phyloP scores from a whole-genome alignment of 2,113 vertebrate genomes.

The Thamnaconus septentrionalis region DNA sequence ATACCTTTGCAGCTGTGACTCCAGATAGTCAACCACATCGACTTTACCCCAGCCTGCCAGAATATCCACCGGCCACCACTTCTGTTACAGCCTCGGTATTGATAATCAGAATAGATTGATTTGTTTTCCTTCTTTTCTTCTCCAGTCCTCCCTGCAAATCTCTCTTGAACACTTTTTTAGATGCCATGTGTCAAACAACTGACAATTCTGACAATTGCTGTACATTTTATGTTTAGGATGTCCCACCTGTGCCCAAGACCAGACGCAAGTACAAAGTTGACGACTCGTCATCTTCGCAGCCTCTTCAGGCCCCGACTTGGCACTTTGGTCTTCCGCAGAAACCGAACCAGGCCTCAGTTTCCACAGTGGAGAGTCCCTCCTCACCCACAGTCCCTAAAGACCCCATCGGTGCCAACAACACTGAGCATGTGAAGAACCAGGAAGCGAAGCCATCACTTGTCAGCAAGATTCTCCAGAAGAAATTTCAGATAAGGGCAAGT shows the following conservation, averaged over 20 bases:
- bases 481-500: constrained; percentile 53
- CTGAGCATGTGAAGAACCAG: constrained; percentile 14
- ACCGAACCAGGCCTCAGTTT: constrained; percentile 28
- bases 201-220: background rate
- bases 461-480: constrained; percentile 61
- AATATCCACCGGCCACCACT: constrained; percentile 6
- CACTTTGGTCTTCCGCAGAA: background rate
- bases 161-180: background rate
- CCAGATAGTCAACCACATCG: constrained; percentile 4
- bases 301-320: constrained; percentile 52
- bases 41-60: constrained; percentile 63
- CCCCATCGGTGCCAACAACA: background rate
- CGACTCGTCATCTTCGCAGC: constrained; percentile 5
- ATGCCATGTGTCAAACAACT: too few species aligned
- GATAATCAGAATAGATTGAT: background rate
- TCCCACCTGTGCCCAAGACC: constrained; percentile 36
- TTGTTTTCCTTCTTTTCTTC: background rate
- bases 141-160: background rate
- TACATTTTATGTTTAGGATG: background rate
- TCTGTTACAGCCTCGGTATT: constrained; percentile 40
- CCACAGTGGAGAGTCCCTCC: constrained; percentile 8
- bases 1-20: background rate
- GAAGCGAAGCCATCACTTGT: constrained; percentile 31
- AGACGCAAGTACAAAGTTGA: constrained; percentile 16
- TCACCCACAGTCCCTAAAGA: background rate